These are phyloP conservation scores for Chrysolina americana DNA, from an alignment of 2,888 invertebrate species.

Conservation along the genomic window DNA sequence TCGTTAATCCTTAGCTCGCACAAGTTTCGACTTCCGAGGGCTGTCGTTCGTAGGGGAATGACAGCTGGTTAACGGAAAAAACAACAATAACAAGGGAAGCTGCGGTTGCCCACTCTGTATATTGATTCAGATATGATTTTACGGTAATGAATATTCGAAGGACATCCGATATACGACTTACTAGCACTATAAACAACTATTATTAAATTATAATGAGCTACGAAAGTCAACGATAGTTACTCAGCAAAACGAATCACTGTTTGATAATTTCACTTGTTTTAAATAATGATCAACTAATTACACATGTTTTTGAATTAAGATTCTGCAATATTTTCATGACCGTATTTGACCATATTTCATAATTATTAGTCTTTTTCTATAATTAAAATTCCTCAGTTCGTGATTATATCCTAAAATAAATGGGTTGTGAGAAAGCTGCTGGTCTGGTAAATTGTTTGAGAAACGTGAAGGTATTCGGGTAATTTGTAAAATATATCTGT, in stretches of 20 bases:
- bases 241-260: neutral
- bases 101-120: no score
- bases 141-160: no score
- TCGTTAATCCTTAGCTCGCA: no score
- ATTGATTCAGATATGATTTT: no score
- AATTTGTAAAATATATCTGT: neutral
- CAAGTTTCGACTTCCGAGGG: no score
- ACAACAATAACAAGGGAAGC: no score
- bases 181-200: neutral
- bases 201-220: neutral
- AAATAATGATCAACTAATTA: neutral
- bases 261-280: neutral
- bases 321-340: neutral
- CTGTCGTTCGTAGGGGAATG: no score
- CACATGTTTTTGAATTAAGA: neutral
- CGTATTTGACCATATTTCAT: neutral
- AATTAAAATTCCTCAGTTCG: neutral
- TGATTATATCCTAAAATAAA: constrained; percentile 13
- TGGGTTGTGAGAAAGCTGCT: constrained; percentile 12
- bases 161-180: no score
- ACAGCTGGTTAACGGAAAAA: no score
- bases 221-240: neutral
- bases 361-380: neutral
- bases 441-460: neutral
- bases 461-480: neutral